Base-by-base conservation (phyloP, 2,797 vertebrate species). In the Carcharodon carcharias region DNA sequence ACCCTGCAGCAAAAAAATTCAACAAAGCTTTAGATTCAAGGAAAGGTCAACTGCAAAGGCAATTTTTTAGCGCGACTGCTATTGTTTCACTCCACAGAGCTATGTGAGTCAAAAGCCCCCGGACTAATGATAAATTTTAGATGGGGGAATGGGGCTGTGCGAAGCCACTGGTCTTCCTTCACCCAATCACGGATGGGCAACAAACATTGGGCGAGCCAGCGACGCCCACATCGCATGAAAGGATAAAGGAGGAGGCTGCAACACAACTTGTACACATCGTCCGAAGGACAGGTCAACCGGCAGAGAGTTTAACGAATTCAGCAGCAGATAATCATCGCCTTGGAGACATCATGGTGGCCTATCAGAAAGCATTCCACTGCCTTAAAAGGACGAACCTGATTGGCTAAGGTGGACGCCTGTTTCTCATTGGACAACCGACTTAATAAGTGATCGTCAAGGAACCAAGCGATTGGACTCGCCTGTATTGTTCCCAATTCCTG, bases 1-100 rank as follows among this genome's bases (percentile, higher is more conserved):
- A 96, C 98, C 98, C 98, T 98, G 58, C 2, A 97, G 23, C 61
- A 61, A 69, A 9, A 95, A 95, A 11, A 77, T 56, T 95, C 26
- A 63, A 73, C 12, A 71, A 16, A 95, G 50, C 18, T 45, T 93
- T 67, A 93, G 91, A 65, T 63, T 26, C 7, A 11, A 28, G 45
- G 91, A n/a, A 61, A 67, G 56, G 31, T 28, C 56, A n/a, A 61
- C 0, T n/a, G 56, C 4, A 14, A 28, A 61, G 31, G 28, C 5
- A 28, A 63, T 35, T 77, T 31, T 4, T 91, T 4, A 92, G 6
- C 16, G 0, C 18, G 18, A 54, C 28, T 9, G 23, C 31, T 45
- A 91, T 3, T 58, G 5, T 12, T 89, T 8, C 31, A 16, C n/a
- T 18, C 28, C 11, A 0, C 18, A 92, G 21, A 50, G 45, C 35